Percentiles rank a stretch among this genome's conserved stretches.
Evolutionary conservation across 2,113 vertebrate genomes (phyloP).

Genomic region (Herpetotheres cachinnans): DNA sequence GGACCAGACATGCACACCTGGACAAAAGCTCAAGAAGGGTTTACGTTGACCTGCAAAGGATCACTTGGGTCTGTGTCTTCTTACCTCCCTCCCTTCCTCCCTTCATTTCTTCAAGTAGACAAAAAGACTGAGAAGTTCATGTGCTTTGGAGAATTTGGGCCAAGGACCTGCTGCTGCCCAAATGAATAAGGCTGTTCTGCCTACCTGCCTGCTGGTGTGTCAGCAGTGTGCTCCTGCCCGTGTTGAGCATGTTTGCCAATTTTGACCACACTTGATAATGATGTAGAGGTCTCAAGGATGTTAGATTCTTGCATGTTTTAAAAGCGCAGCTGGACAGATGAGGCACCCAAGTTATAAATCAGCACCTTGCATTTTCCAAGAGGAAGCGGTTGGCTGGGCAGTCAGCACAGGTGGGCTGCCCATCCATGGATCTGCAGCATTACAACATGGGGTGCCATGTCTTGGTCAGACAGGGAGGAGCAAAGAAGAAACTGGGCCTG

Average conservation of each 20-base stretch:
- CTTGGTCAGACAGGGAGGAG: background rate
- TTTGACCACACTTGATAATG: rapidly evolving
- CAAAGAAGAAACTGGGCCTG: background rate
- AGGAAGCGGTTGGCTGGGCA: background rate
- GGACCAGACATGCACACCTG: background rate
- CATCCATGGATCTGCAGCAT: background rate
- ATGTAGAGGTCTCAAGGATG: background rate
- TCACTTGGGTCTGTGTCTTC: background rate
- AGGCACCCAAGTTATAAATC: background rate
- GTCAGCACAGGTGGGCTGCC: background rate
- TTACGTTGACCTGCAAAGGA: background rate
- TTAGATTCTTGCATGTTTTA: background rate
- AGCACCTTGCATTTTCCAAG: background rate
- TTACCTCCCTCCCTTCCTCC: background rate
- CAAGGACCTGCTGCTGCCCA: background rate
- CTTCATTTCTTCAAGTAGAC: background rate
- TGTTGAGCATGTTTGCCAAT: background rate
- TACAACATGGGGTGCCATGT: background rate
- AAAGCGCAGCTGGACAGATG: background rate
- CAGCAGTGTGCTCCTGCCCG: rapidly evolving
- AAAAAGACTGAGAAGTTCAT: background rate
- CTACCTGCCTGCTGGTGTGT: rapidly evolving
- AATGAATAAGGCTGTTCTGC: background rate
- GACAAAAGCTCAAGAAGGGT: background rate
- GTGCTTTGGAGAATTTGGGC: background rate